phyloP scores from a whole-genome alignment of 1,140 invertebrate genomes.

The Zaprionus tsacasi region DNA sequence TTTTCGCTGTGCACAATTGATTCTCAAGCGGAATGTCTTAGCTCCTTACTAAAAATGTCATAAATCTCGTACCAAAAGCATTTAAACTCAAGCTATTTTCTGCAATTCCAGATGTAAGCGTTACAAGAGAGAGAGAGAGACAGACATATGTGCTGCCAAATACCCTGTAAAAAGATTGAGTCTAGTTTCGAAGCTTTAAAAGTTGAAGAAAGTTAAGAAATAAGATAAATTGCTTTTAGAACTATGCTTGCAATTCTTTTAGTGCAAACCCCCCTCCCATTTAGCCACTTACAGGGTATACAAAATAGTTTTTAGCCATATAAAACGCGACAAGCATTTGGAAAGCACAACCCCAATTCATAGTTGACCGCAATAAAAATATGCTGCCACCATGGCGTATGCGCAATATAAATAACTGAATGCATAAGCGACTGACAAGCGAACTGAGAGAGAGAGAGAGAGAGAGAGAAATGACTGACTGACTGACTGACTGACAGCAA shows the following conservation, averaged over 20 bases:
- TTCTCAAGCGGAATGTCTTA: slow-evolving; percentile 12
- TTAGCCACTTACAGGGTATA: slow-evolving; percentile 1
- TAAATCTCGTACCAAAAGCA: slow-evolving; percentile 25
- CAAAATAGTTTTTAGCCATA: slow-evolving; percentile 40
- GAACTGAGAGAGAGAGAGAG: slow-evolving; percentile 4
- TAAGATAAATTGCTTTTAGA: neutral
- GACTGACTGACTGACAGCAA: slow-evolving; percentile 32
- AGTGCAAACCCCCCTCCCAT: neutral
- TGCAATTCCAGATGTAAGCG: slow-evolving; percentile 9
- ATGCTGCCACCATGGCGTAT: slow-evolving; percentile 64
- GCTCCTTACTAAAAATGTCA: slow-evolving; percentile 17
- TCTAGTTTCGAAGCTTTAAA: neutral
- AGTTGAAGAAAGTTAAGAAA: too few relatives aligned
- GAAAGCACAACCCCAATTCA: slow-evolving; percentile 56
- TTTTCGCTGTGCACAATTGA: slow-evolving; percentile 27
- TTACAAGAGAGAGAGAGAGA: neutral
- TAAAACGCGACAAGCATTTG: slow-evolving; percentile 47
- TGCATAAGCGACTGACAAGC: slow-evolving; percentile 50
- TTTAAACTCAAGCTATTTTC: slow-evolving; percentile 22
- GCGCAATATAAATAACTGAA: slow-evolving; percentile 79
- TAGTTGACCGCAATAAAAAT: slow-evolving; percentile 68
- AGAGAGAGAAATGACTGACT: slow-evolving; percentile 11
- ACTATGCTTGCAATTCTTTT: too few relatives aligned
- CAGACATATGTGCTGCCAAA: slow-evolving; percentile 4
- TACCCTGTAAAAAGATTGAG: slow-evolving; percentile 13